Evolutionary conservation across 2,113 vertebrate genomes (phyloP), one percentile per base, ranked within the genome.

Genomic region (Cathartes aura): DNA sequence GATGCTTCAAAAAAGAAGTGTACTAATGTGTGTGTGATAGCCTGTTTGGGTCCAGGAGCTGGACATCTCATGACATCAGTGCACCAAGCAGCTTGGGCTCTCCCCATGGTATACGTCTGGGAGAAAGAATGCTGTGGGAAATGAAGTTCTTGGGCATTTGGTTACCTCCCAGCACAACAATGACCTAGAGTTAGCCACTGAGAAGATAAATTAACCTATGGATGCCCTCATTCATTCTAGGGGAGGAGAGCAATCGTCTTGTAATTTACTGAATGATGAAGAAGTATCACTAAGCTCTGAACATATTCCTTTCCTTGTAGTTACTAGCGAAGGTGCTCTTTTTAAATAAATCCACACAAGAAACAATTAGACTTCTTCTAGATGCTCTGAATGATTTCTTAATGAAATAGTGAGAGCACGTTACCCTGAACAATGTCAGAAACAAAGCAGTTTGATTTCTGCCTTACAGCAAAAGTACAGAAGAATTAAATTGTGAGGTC

Each of bases 41-140:
- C 5, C 18, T 86, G 16, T 60, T 30, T 52, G 21, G 11, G 19
- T 59, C 18, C 14, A 40, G 38, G 8, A 75, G 43, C 8, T 42
- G 12, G 14, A 64, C 5, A 15, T 9, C 26, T n/a, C 58, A 80
- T 8, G 10, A 89, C 68, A n/a, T 42, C 45, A 68, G 27, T 40
- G 34, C 40, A 70, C 14, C 22, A 50, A 6, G 29, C n/a, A 92
- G 8, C 15, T 8, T 60, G 8, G 2, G 8, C 8, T 75, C 9
- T n/a, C 5, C 21, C 24, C 9, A 16, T 5, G 5, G 15, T 2
- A n/a, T 18, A 40, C 0, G 4, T 11, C 23, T 36, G 11, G 10
- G 42, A 87, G 40, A 73, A 84, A 52, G 36, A 56, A 10, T 34
- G 27, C 21, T 21, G 22, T 30, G 70, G n/a, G 14, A 62, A 70